These are phyloP conservation scores for Cyrtodaria siliqua DNA, from an alignment of 2,888 invertebrate species.

Conservation along the genomic window DNA sequence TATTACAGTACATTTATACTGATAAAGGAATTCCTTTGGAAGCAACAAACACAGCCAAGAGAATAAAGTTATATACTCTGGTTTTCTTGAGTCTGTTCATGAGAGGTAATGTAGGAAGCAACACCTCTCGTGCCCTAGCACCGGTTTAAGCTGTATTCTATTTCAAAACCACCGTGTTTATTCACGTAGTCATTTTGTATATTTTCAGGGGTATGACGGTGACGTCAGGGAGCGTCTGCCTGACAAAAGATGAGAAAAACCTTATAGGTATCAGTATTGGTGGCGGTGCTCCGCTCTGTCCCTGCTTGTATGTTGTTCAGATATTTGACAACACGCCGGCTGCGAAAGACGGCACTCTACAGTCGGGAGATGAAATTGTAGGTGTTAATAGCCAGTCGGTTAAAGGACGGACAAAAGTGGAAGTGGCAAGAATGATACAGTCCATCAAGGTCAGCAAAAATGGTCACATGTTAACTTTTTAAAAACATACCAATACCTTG, in stretches of 20 bases:
- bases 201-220: slow-evolving; percentile 97
- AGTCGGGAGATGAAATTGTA: slow-evolving; percentile 98
- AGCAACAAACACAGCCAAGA: too few relatives aligned
- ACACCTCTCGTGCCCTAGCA: too few relatives aligned
- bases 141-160: too few relatives aligned
- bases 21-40: too few relatives aligned
- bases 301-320: slow-evolving; percentile 99
- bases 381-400: slow-evolving; percentile 97
- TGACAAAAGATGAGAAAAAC: slow-evolving; percentile 95
- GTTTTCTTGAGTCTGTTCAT: too few relatives aligned
- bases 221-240: slow-evolving; percentile 95
- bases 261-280: slow-evolving; percentile 99
- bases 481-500: too few relatives aligned
- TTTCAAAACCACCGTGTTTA: too few relatives aligned
- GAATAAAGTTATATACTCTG: too few relatives aligned
- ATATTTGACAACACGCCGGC: slow-evolving; percentile 99
- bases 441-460: slow-evolving; percentile 90
- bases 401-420: slow-evolving; percentile 98
- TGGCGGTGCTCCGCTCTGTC: slow-evolving; percentile 93
- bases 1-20: too few relatives aligned
- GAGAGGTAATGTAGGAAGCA: too few relatives aligned
- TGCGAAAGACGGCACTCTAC: slow-evolving; percentile 95
- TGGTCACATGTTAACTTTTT: too few relatives aligned
- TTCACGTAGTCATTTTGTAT: background rate
- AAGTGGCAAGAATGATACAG: slow-evolving; percentile 99